A percentile compares a stretch with the other conserved stretches of the same genome.
Conservation (phyloP, 64 coral and sea anemone species). For the Acropora yongei region DNA sequence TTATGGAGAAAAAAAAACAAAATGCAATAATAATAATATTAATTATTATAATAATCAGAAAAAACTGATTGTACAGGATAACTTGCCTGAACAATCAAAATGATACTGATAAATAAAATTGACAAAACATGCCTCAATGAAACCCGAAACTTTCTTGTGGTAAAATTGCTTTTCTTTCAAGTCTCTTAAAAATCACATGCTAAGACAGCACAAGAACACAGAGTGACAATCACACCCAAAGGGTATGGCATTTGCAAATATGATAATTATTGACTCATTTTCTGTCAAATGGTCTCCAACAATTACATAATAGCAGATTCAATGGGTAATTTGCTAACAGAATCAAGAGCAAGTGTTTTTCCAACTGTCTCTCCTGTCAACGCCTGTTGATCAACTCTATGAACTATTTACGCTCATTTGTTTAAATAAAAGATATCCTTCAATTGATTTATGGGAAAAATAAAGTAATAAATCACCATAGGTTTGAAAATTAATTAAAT, state of each 20-base stretch:
- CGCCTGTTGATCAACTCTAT: background rate
- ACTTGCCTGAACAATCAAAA: background rate
- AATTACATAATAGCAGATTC: background rate
- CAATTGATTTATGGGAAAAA: too few species aligned
- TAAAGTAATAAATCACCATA: too few species aligned
- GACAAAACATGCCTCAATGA: background rate
- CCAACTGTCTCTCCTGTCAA: too few species aligned
- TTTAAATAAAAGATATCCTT: background rate
- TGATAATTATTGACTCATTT: background rate
- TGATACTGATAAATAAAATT: background rate
- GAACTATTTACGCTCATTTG: background rate
- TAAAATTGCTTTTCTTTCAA: background rate
- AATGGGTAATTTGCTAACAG: background rate
- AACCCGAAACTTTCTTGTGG: background rate
- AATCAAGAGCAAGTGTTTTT: too few species aligned
- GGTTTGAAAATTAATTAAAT: background rate
- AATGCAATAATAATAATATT: background rate
- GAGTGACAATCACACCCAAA: background rate
- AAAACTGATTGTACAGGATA: background rate
- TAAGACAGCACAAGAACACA: background rate
- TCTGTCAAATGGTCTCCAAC: background rate
- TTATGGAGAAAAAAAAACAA: background rate
- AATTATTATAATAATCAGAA: too few species aligned
- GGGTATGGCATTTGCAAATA: background rate
- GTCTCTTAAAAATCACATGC: constrained; percentile 2